These are phyloP conservation scores for Erebia palarica DNA, from an alignment of 2,888 invertebrate species.

Conservation along the genomic window DNA sequence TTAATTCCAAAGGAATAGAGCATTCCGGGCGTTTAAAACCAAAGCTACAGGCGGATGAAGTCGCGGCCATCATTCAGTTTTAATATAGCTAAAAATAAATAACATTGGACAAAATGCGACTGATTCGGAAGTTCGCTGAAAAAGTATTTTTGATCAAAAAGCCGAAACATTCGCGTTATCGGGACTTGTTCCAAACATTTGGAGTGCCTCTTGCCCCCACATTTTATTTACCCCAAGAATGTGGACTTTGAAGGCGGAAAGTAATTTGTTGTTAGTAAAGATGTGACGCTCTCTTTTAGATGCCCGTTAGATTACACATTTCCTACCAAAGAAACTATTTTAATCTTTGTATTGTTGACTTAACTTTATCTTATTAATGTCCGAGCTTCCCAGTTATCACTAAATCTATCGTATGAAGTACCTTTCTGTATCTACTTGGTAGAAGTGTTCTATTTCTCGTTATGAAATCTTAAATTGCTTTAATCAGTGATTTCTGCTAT, in stretches of 20 bases:
- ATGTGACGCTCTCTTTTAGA: conserved; percentile 57
- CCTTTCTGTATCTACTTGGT: not conserved
- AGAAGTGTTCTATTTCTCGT: not conserved
- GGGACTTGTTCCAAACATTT: conserved; percentile 52
- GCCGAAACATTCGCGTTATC: conserved; percentile 52
- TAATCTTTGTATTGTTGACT: conserved; percentile 31
- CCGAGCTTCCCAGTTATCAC: conserved; percentile 1
- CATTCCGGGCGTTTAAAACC: too few species aligned
- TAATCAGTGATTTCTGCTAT: too few species aligned
- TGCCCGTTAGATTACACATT: conserved; percentile 62
- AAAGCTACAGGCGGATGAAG: too few species aligned
- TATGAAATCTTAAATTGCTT: too few species aligned
- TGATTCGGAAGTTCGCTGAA: conserved; percentile 59
- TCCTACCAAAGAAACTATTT: conserved; percentile 51
- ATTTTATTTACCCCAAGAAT: conserved; percentile 74
- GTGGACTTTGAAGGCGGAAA: conserved; percentile 71
- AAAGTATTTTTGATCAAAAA: conserved; percentile 69
- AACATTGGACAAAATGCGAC: conserved; percentile 19
- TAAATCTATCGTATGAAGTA: conserved; percentile 2
- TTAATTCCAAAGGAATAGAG: too few species aligned
- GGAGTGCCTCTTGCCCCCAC: conserved; percentile 54
- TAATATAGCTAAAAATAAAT: not conserved
- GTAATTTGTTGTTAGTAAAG: conserved; percentile 69
- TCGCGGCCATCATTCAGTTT: too few species aligned
- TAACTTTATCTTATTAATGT: conserved; percentile 14